A percentile compares a stretch with the other conserved stretches of the same genome.
These are phyloP conservation scores for Trichoplax adhaerens DNA, from an alignment of 37 sponge, comb jelly and placozoan genomes.

Conservation along the genomic window DNA sequence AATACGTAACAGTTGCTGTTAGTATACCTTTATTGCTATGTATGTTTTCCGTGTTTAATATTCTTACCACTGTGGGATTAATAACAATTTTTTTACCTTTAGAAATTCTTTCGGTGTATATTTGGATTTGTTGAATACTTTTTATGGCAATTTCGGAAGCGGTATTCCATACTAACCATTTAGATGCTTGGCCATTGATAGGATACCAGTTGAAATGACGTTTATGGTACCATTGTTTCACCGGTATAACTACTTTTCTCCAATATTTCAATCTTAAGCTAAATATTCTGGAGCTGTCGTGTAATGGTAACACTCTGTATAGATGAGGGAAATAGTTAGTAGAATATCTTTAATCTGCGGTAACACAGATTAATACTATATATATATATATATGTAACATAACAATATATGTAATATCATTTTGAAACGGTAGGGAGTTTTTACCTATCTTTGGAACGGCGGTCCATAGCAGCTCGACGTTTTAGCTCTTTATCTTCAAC, in stretches of 20 bases:
- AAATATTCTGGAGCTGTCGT: slow-evolving; percentile 51
- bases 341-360: no score
- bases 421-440: not conserved
- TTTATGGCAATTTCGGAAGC: slow-evolving; percentile 7
- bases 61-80: not conserved
- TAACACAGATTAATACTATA: no score
- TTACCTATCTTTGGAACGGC: slow-evolving; percentile 23
- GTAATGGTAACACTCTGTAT: slow-evolving; percentile 47
- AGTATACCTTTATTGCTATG: not conserved
- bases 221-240: slow-evolving; percentile 40
- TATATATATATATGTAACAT: no score
- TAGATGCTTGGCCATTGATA: slow-evolving; percentile 50
- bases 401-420: no score
- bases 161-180: slow-evolving; percentile 59
- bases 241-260: slow-evolving; percentile 28
- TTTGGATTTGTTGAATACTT: slow-evolving; percentile 13
- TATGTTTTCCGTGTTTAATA: not conserved
- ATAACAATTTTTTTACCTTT: slow-evolving; percentile 1
- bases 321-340: not conserved
- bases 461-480: slow-evolving; percentile 36
- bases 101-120: slow-evolving; percentile 13
- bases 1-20: slow-evolving; percentile 1
- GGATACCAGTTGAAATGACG: slow-evolving; percentile 65
- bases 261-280: slow-evolving; percentile 24
- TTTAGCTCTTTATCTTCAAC: slow-evolving; percentile 38